phyloP scores from a whole-genome alignment of 2,797 vertebrate species.

The Gymnoscopelus microlampas region DNA sequence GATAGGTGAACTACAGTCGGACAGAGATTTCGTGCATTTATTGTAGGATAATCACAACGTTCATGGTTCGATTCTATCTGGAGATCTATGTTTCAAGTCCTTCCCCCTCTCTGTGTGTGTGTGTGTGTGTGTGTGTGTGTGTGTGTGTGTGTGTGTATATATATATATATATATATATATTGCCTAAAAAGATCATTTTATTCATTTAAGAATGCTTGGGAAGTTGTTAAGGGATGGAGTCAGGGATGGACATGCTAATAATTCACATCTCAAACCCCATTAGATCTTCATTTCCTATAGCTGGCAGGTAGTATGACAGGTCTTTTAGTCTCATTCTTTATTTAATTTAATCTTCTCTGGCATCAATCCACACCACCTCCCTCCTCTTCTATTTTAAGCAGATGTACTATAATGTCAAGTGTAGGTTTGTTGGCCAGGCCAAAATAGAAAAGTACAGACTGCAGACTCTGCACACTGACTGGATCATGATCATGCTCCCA shows the following conservation, averaged over 20 bases:
- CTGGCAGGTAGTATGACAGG: constrained; percentile 55
- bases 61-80: no score
- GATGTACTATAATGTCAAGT: constrained; percentile 7
- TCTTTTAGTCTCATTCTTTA: constrained; percentile 55
- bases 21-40: no score
- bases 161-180: no score
- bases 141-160: no score
- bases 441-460: background rate
- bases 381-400: background rate
- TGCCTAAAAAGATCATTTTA: no score
- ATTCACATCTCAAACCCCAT: constrained; percentile 72
- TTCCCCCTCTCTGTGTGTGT: no score
- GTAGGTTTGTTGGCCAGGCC: background rate
- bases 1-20: no score
- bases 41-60: no score
- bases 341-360: constrained; percentile 34
- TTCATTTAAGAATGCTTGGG: background rate
- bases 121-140: no score
- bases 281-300: constrained; percentile 74
- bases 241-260: constrained; percentile 62
- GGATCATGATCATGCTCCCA: no score
- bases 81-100: no score
- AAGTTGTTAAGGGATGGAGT: constrained; percentile 61
- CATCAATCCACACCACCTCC: constrained; percentile 27
- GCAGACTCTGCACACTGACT: no score